Base-by-base conservation (phyloP, 2,888 invertebrate species). In the Eupithecia subumbrata region DNA sequence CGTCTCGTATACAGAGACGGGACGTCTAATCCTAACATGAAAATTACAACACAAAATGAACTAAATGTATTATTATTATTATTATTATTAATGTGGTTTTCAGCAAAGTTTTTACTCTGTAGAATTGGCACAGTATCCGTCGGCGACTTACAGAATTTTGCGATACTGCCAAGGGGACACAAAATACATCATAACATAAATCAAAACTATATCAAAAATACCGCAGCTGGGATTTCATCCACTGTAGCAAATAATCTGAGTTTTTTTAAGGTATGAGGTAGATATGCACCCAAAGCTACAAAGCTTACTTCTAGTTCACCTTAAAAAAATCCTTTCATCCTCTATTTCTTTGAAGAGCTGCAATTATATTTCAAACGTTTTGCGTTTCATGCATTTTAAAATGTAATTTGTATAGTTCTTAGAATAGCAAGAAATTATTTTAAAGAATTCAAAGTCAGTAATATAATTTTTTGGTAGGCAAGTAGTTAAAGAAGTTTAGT, bases 291-390 rank as follows among this genome's bases (percentile, higher is more conserved):
- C 8, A 5, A 8, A 48, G 18, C 48, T 56, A 56, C n/a, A 56
- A 22, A 56, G 11, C 3, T 11, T 11, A 11, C 22, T n/a, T 60
- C 34, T 64, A 52, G 63, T 64, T 34, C 67, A 22, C 43, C 37
- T 40, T 37, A 48, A 5, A 48, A 30, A 68, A 48, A 64, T 37
- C 48, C 66, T 66, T 72, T 72, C 30, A 66, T 66, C 56, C 43
- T 56, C 40, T 40, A 60, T 73, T 56, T 68, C 73, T 73, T 60
- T 60, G 68, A 73, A 68, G 60, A 73, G 30, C 30, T 40, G 11
- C 60, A 73, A 60, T 73, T 68, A 73, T 60, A 48, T 37, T 5
- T 30, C 34, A 69, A 69, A 69, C 25, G 45, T 60, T 69, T 64
- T 40, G 12, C 40, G 8, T 67, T 67, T 67, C 40, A 67, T 67